phyloP scores from a whole-genome alignment of 2,888 invertebrate genomes.

The Mystacides longicornis region DNA sequence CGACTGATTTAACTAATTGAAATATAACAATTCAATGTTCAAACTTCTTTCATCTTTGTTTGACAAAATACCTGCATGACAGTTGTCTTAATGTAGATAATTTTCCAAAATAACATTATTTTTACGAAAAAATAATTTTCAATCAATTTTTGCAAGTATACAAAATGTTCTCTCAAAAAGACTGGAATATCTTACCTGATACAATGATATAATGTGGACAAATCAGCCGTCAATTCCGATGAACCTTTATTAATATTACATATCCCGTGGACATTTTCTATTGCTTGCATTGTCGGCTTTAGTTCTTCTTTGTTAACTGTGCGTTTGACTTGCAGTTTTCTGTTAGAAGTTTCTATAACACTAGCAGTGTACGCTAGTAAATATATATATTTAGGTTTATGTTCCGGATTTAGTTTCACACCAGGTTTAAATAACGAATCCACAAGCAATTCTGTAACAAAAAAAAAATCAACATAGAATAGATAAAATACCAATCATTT shows the following conservation, averaged over 20 bases:
- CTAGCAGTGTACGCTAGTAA: slow-evolving; percentile 91
- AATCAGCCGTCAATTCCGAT: slow-evolving; percentile 86
- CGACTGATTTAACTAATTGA: too few species aligned
- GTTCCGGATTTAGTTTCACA: slow-evolving; percentile 92
- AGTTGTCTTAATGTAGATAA: too few species aligned
- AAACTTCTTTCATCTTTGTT: too few species aligned
- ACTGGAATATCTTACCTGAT: slow-evolving; percentile 66
- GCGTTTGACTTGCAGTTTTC: slow-evolving; percentile 56
- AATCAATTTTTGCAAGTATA: too few species aligned
- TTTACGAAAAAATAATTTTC: too few species aligned
- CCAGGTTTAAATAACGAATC: slow-evolving; percentile 91
- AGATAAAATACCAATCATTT: too few species aligned
- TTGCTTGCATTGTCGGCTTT: slow-evolving; percentile 82
- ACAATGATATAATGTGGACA: slow-evolving; percentile 83
- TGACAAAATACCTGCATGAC: too few species aligned
- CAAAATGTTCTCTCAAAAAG: too few species aligned
- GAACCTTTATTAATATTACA: slow-evolving; percentile 88
- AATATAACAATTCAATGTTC: too few species aligned
- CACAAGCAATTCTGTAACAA: slow-evolving; percentile 68
- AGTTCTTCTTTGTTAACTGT: slow-evolving; percentile 81
- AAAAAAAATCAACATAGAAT: slow-evolving; percentile 7
- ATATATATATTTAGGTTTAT: slow-evolving; percentile 94
- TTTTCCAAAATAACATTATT: too few species aligned
- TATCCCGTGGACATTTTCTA: slow-evolving; percentile 89
- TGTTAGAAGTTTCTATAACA: slow-evolving; percentile 75